Evolutionary conservation across 64 coral and sea anemone species (phyloP).

Genomic region (Porites lutea): DNA sequence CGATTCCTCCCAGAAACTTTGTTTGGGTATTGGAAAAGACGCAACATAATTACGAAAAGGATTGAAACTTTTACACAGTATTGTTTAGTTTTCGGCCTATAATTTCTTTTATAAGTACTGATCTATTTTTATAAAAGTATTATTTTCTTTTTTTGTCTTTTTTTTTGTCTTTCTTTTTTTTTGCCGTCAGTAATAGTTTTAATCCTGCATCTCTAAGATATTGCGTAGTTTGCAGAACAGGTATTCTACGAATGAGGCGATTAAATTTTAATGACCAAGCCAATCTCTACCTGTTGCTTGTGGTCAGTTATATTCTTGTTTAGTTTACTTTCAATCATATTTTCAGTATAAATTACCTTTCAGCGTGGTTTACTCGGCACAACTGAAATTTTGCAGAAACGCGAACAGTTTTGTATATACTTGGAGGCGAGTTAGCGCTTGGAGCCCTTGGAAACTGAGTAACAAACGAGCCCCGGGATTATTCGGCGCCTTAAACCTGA

Average conservation of each 20-base stretch:
- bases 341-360: background rate
- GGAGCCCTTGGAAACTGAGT: background rate
- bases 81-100: no score
- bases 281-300: constrained; percentile 37
- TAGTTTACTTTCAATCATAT: background rate
- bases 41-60: no score
- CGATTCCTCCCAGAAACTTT: no score
- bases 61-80: no score
- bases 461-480: background rate
- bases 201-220: background rate
- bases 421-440: background rate
- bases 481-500: background rate
- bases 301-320: constrained; percentile 8
- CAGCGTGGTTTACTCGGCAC: background rate
- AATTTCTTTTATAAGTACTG: no score
- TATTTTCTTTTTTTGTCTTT: no score
- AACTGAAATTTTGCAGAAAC: background rate
- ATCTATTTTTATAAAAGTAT: no score
- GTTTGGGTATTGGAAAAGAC: no score
- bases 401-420: background rate
- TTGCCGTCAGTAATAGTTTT: background rate
- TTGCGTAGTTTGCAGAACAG: background rate
- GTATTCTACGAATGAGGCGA: background rate
- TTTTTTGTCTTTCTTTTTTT: background rate
- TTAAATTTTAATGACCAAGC: constrained; percentile 6